phyloP scores from a whole-genome alignment of 2,888 invertebrate species.

The Apotomis betuletana region DNA sequence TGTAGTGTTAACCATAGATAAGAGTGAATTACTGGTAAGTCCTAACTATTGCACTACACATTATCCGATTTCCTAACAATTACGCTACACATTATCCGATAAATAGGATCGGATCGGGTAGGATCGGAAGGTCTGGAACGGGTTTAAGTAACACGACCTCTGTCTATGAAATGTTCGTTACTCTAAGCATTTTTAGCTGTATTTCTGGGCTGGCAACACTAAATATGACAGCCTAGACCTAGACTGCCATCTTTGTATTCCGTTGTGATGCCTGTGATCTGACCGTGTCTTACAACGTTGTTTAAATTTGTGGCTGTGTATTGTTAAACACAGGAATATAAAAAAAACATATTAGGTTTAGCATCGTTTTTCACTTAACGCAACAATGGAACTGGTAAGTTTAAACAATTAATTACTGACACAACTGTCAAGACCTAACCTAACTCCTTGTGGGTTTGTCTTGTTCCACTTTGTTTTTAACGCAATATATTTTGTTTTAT shows the following conservation, averaged over 20 bases:
- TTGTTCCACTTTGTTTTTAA: not conserved
- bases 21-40: too few relatives aligned
- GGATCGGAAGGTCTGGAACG: too few relatives aligned
- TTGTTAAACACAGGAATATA: not conserved
- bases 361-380: not conserved
- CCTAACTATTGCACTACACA: too few relatives aligned
- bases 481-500: not conserved
- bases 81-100: too few relatives aligned
- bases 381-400: conserved; percentile 36
- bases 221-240: too few relatives aligned
- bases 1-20: too few relatives aligned
- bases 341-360: not conserved
- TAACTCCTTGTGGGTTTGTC: not conserved
- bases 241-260: conserved; percentile 13
- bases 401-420: not conserved
- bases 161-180: too few relatives aligned
- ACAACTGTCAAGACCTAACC: conserved; percentile 30
- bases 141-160: too few relatives aligned
- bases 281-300: too few relatives aligned
- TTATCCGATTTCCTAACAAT: too few relatives aligned
- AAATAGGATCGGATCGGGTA: too few relatives aligned
- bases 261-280: conserved; percentile 3
- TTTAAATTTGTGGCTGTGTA: not conserved
- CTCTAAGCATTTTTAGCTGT: too few relatives aligned
- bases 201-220: conserved; percentile 9